Evolutionary conservation across 2,113 vertebrate genomes (phyloP), one percentile per base, ranked within the genome.

Genomic region (Corydoras sp.): DNA sequence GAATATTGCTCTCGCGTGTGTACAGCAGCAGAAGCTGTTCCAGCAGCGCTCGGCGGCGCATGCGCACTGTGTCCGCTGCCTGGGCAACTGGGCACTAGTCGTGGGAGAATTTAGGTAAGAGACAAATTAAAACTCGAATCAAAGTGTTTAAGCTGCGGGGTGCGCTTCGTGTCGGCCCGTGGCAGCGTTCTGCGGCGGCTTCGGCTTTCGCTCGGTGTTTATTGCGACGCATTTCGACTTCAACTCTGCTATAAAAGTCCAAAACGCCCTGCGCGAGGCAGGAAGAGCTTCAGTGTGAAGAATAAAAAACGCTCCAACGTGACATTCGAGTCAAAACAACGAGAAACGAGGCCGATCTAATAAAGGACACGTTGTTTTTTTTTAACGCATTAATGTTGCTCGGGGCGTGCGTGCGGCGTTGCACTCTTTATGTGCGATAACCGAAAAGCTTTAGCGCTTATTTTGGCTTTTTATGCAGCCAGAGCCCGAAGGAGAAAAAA

Each of bases 31-130:
- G 65, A 63, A 68, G 24, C 61, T 59, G n/a, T 12, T 24, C 70
- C 65, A 61, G 69, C 65, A 71, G 64, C 68, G 69, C 69, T 71
- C 69, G 60, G 62, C 58, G 51, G 80, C 83, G 65, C 83, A 79
- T 82, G 83, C 83, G 83, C 82, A 81, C 54, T 79, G 77, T 60
- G 77, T 67, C 76, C 62, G 70, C 77, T 69, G 80, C 81, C 83
- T 82, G 80, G 69, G 72, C 80, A 77, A 82, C 79, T 80, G 81
- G 76, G 83, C 77, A 80, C 77, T 80, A 83, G 79, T 85, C 80
- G 83, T 85, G 83, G 82, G 81, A 85, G 81, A 85, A 85, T 83
- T 83, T 81, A 74, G 82, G 82, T 83, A 83, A 83, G 82, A 82
- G 75, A 80, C 78, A 77, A 83, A 79, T 79, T 82, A 78, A 82